Evolutionary conservation across 2,797 vertebrate genomes (phyloP), one percentile per base, ranked within the genome.

Genomic region (Sebastes matsubarae): DNA sequence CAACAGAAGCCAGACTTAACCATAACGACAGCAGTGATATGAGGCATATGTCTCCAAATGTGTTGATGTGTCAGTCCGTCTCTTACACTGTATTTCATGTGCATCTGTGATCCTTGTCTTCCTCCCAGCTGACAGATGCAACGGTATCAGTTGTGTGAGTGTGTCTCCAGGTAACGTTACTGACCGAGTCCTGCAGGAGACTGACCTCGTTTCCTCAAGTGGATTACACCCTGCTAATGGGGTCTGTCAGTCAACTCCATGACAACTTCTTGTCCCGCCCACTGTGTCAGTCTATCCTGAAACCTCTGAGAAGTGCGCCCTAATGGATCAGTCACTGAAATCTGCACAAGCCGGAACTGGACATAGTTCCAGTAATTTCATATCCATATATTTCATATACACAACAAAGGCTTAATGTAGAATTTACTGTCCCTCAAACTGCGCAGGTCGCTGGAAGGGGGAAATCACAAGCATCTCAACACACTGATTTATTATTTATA

Each of bases 181-280:
- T 79, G 75, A 78, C 73, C 8, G 2, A 83, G 81, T 87, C 86
- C 83, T 85, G 75, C 13, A 70, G 59, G 54, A 89, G 78, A 81
- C 88, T 90, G 92, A 93, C 93, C 93, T 92, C 13, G 9, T 87
- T 93, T 93, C 80, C 72, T 75, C 89, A 94, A 93, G 86, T 90
- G 90, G 94, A 95, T 95, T 94, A 95, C 74, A 78, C 50, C 22
- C 8, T 73, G 71, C 80, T 90, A 88, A 93, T 81, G 82, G 67
- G 27, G 46, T 52, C 77, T 59, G 89, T 91, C 89, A 87, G 58
- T 90, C 85, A 88, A 72, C 36, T 75, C 58, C 42, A 52, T 65
- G 65, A 78, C 79, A 88, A 87, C 75, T 73, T 85, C 72, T 73
- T 65, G 77, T 87, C 75, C 81, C 65, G 7, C 80, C 78, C 22